Evolutionary conservation across 2,797 vertebrate species (phyloP), one percentile per base, ranked within the genome.

Genomic region (Ctenosaura bakeri): DNA sequence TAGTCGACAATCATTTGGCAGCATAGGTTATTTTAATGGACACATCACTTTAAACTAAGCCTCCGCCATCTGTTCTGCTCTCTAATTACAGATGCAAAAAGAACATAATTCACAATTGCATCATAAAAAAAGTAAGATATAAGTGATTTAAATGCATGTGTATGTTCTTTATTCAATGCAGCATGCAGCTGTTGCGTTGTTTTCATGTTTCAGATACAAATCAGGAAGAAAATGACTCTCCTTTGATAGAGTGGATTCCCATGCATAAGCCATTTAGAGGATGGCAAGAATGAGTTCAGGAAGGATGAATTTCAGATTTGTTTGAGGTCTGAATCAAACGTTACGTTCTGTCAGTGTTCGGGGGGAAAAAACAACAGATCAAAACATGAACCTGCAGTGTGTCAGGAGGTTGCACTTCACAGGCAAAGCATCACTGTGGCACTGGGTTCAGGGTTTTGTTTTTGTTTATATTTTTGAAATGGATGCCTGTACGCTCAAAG

Each of bases 31-130:
- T 97, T 98, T 97, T 98, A 98, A 97, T 97, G 97, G 97, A 97
- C 97, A 98, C 95, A 97, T 97, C 97, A 97, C 97, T 98, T 97
- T 97, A 97, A 97, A 97, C 96, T 94, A 96, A 97, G 97, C 95
- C 95, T 97, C 96, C 96, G 42, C 97, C 97, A 98, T 98, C 97
- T 98, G 97, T 97, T 98, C 97, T 97, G 97, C 97, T 97, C 97
- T 97, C 97, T 98, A 98, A 98, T 98, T 98, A 98, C 97, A 97
- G 96, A 98, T 98, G 96, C 97, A 98, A 97, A 97, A 98, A 96
- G 97, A 96, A 96, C 94, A 95, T 95, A 94, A 96, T 93, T 94
- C 93, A 81, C 96, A 94, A 96, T 92, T 94, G 95, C 95, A 93
- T 91, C 94, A 95, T 96, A 96, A 96, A 96, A 46, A 95, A 95